A percentile compares a stretch with the other conserved stretches of the same genome.
These are phyloP conservation scores for Trissolcus japonicus DNA, from an alignment of 2,888 invertebrate genomes.

Conservation along the genomic window DNA sequence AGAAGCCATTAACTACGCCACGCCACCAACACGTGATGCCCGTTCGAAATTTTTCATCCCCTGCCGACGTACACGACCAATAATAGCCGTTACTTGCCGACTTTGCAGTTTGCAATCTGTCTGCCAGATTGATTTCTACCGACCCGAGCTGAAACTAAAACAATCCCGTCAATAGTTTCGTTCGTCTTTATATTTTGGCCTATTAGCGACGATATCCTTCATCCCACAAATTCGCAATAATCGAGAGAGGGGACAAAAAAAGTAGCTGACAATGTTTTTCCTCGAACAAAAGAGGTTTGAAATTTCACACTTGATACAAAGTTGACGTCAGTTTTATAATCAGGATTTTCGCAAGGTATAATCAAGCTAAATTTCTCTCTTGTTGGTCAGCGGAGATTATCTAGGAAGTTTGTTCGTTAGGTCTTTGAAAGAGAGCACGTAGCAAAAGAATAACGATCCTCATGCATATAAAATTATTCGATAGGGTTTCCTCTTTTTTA, in stretches of 20 bases:
- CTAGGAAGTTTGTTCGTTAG: constrained; percentile 52
- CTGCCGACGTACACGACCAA: constrained; percentile 61
- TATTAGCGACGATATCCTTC: constrained; percentile 16
- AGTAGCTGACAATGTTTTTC: background rate
- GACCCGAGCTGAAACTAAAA: constrained; percentile 37
- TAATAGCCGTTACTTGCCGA: constrained; percentile 59
- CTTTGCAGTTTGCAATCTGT: constrained; percentile 57
- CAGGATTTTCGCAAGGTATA: background rate
- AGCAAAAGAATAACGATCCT: constrained; percentile 65
- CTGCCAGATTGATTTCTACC: constrained; percentile 54
- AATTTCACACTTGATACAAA: background rate
- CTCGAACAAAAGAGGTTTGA: background rate
- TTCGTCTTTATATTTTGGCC: constrained; percentile 26
- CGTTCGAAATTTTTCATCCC: constrained; percentile 68
- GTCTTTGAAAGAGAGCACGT: constrained; percentile 47
- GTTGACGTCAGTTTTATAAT: background rate
- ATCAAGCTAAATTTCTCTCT: background rate
- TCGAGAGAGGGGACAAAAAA: background rate
- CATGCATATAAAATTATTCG: constrained; percentile 73
- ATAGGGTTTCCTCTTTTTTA: constrained; percentile 60
- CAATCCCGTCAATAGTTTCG: constrained; percentile 40
- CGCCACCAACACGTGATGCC: constrained; percentile 66
- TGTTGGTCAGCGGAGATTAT: constrained; percentile 1
- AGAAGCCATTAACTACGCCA: constrained; percentile 67
- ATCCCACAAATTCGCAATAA: constrained; percentile 6